phyloP scores from a whole-genome alignment of 2,113 vertebrate genomes.

The Buteo buteo region DNA sequence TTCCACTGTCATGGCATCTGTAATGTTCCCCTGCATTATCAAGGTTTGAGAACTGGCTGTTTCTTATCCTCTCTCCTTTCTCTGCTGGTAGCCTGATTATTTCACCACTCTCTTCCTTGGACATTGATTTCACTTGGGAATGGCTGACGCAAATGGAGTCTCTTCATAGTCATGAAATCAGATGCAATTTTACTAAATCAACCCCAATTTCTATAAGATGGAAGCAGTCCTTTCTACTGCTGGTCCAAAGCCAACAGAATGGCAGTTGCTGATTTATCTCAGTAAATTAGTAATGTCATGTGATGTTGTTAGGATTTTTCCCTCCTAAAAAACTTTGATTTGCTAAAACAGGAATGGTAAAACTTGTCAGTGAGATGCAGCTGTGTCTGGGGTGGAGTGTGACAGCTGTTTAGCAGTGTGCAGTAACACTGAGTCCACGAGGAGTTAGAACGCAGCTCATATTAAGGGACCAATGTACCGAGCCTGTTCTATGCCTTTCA shows the following conservation, averaged over 20 bases:
- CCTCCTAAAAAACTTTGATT: neutral
- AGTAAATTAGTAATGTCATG: neutral
- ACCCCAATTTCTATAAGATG: neutral
- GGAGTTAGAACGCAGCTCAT: neutral
- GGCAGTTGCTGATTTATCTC: neutral
- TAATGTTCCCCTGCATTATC: neutral
- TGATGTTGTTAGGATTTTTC: neutral
- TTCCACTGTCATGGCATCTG: neutral
- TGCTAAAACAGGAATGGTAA: neutral
- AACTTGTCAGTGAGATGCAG: neutral
- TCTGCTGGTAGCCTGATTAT: neutral
- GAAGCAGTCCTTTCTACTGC: neutral
- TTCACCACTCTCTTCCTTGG: neutral
- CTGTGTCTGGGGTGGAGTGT: neutral
- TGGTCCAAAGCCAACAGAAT: neutral
- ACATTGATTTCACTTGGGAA: neutral
- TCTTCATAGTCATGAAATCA: neutral
- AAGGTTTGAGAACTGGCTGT: neutral
- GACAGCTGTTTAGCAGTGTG: neutral
- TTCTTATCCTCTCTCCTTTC: neutral
- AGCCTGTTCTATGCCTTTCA: neutral
- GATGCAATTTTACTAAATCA: neutral
- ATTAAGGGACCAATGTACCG: neutral
- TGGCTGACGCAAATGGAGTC: neutral
- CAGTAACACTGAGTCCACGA: neutral